phyloP scores from a whole-genome alignment of 2,888 invertebrate genomes.

The Odontothrips loti region DNA sequence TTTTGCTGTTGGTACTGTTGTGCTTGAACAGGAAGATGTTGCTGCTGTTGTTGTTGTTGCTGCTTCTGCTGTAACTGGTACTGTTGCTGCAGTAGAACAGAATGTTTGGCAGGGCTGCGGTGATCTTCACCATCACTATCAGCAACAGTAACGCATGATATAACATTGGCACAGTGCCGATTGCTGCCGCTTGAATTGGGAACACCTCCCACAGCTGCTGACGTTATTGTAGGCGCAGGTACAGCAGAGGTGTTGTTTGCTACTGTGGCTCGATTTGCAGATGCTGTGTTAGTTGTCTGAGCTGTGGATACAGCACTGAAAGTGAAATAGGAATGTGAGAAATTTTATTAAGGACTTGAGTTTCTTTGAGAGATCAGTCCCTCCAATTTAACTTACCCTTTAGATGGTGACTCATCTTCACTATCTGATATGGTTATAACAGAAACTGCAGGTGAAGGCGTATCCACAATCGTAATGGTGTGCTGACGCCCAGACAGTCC shows the following conservation, averaged over 20 bases:
- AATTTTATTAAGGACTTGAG: background rate
- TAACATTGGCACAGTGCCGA: slow-evolving; percentile 63
- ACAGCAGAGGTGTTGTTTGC: background rate
- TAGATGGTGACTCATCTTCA: slow-evolving; percentile 74
- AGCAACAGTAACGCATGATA: slow-evolving; percentile 72
- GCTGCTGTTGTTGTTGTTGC: slow-evolving; percentile 37
- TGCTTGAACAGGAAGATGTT: slow-evolving; percentile 29
- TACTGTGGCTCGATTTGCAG: background rate
- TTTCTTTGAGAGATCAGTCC: background rate
- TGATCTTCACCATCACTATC: slow-evolving; percentile 69
- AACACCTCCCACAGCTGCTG: background rate
- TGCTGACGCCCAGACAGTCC: slow-evolving; percentile 54
- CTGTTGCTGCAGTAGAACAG: slow-evolving; percentile 37
- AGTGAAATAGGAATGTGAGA: background rate
- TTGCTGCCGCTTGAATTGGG: background rate
- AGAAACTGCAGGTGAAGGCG: slow-evolving; percentile 90
- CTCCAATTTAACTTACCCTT: slow-evolving; percentile 35
- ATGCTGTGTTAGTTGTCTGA: background rate
- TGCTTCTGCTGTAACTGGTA: slow-evolving; percentile 38
- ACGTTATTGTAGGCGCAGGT: background rate
- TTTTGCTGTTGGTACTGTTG: slow-evolving; percentile 43
- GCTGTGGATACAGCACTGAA: background rate
- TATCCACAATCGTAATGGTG: slow-evolving; percentile 92
- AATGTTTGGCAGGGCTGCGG: slow-evolving; percentile 40
- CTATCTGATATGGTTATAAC: slow-evolving; percentile 95